Base-by-base conservation (phyloP, 2,113 vertebrate genomes). In the Neodontobutis hainanensis region DNA sequence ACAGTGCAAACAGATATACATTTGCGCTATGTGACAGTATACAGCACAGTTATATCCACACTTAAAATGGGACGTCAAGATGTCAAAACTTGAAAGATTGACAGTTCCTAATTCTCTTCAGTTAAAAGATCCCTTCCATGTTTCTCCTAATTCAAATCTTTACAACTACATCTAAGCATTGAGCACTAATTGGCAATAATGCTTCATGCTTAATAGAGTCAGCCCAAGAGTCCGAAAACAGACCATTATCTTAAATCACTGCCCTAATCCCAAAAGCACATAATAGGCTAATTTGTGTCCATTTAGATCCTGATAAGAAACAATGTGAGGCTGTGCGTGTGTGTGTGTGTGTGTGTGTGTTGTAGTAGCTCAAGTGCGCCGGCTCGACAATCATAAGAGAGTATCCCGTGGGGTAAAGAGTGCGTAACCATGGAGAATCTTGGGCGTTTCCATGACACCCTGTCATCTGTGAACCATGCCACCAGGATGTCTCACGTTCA, bases 371-470 rank as follows among this genome's bases (percentile, higher is more conserved):
- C 67, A 78, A 85, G 82, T 85, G 86, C 65, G 84, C 61, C 32
- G 65, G 83, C 71, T 84, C 64, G 85, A 84, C 80, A 79, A 86
- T 87, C 83, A 78, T 59, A 76, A 68, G 75, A 83, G 79, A 82
- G 77, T 49, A 83, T 80, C 81, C 78, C 66, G 48, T 72, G 68
- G 82, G 85, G 75, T 80, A 77, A 83, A 80, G 81, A 84, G 76
- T 80, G 81, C 53, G 86, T 87, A 90, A 87, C 89, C 87, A 90
- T 90, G 89, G 88, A 85, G 82, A 90, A 77, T 16, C 27, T 70
- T 62, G 77, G 83, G 82, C 61, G 88, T 90, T 89, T 88, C 88
- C 88, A 91, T 90, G 90, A 88, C 87, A 78, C 85, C 87, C 88
- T 72, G 77, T 85, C 82, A 86, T 86, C 74, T 64, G 72, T 59